Base-by-base conservation (phyloP, 1,140 invertebrate genomes). In the Cyclina sinensis region DNA sequence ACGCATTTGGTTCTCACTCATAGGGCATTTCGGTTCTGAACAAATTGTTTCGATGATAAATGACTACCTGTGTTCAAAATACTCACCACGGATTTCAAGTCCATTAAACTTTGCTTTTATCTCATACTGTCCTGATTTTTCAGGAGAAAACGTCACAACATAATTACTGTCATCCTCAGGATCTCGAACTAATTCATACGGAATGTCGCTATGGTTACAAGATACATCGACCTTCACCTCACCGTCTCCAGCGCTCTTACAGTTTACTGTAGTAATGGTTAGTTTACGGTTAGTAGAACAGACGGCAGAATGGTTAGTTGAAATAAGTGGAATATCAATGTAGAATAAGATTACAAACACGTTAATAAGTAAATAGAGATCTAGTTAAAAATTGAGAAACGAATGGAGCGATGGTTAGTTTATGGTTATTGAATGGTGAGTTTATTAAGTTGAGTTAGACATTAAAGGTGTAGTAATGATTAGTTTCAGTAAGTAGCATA, bases 61-160 rank as follows among this genome's bases (percentile, higher is more conserved):
- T 11, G 46, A 11, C 18, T 48, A 11, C 46, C 18, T 11, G 46
- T 11, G 9, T 48, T 11, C 18, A 16, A 5, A 27, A 48, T 73
- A 59, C 68, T 93, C 91, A 97, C 97, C 97, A 76, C 98, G 98
- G 9, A 99, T 98, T 54, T 98, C 97, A 95, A 98, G 97, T 5
- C 98, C 98, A 95, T 99, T 99, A 95, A 99, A 99, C 90, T 98
- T 97, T 32, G 99, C 98, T 76, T 98, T 99, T 27, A 96, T 93
- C 86, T 97, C 98, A 95, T 99, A 98, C 0, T 97, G 96, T 11
- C 98, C 98, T 0, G 98, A 97, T 96, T 98, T 98, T 59, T 98
- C 98, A 0, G 99, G 99, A 92, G 98, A 99, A 95, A 99, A 99
- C 95, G 99, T 46, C n/a, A 93, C 84, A 32, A 79, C 24, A 21